Percentiles rank a stretch among this genome's conserved stretches.
Evolutionary conservation across 2,888 invertebrate species (phyloP).

Genomic region (Rotaria magnacalcarata): DNA sequence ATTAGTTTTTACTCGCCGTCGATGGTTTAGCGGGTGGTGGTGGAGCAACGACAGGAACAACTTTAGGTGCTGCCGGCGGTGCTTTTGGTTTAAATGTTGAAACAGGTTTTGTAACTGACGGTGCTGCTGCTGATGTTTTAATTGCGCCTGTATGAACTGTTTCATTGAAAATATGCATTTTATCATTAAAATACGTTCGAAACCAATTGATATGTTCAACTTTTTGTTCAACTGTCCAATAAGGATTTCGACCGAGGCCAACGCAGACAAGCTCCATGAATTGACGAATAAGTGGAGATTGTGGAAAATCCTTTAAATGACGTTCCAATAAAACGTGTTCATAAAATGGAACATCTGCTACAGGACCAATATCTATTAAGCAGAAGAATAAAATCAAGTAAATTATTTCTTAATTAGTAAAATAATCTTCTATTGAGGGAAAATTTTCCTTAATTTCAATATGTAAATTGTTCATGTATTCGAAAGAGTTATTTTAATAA

Average conservation of each 20-base stretch:
- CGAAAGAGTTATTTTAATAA: too few relatives aligned
- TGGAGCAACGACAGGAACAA: neutral
- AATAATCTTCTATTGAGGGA: too few relatives aligned
- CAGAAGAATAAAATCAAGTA: slow-evolving; percentile 42
- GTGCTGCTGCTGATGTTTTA: slow-evolving; percentile 35
- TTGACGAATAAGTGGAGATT: slow-evolving; percentile 80
- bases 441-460: too few relatives aligned
- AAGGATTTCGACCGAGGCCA: slow-evolving; percentile 88
- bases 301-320: slow-evolving; percentile 78
- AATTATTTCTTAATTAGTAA: too few relatives aligned
- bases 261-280: slow-evolving; percentile 93
- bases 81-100: neutral
- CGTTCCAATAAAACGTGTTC: slow-evolving; percentile 88
- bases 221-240: slow-evolving; percentile 80
- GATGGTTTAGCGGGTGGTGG: neutral
- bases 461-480: too few relatives aligned
- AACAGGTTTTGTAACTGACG: neutral
- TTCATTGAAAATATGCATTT: slow-evolving; percentile 56
- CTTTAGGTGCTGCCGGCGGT: neutral
- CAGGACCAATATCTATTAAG: slow-evolving; percentile 58
- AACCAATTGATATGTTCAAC: slow-evolving; percentile 85
- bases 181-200: slow-evolving; percentile 77
- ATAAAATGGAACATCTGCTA: slow-evolving; percentile 71
- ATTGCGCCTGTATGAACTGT: slow-evolving; percentile 39
- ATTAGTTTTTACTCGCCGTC: slow-evolving; percentile 24